Evolutionary conservation across 2,888 invertebrate genomes (phyloP), one percentile per base, ranked within the genome.

Genomic region (Lampropteryx suffumata): DNA sequence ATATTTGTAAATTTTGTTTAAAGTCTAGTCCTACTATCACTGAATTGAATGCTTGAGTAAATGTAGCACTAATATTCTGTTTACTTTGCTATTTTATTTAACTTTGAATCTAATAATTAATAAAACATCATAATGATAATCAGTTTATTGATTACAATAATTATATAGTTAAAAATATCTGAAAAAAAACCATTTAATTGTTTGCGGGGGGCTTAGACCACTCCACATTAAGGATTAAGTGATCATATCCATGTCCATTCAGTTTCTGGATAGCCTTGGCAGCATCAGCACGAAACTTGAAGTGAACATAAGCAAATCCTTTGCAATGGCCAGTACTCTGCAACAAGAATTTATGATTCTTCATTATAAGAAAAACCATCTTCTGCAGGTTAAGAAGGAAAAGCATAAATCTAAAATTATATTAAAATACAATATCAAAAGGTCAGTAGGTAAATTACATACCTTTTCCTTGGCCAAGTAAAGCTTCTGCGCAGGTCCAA

Each of bases 301-400:
- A 99, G 74, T 99, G 99, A 54, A 99, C 97, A 80, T 99, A 99
- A 9, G 99, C 99, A 87, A 99, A 99, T 54, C 99, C 99, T 92
- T 98, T 96, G 85, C 96, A 97, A n/a, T 93, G 91, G 7, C 96
- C 96, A 60, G 95, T 95, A 54, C 92, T 92, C 91, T 91, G 84
- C 61, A 90, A 80, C 10, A 71, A 68, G 47, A 27, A 45, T 21
- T 21, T 21, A n/a, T n/a, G n/a, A 21, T 21, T 21, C 5, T 21
- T 3, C 21, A 21, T 3, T 3, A 21, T 21, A 24, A 7, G 7
- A 24, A 17, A 17, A 17, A 17, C n/a, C n/a, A n/a, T n/a, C n/a
- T n/a, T n/a, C n/a, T n/a, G n/a, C n/a, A n/a, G n/a, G n/a, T n/a
- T n/a, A n/a, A n/a, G n/a, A n/a, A n/a, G n/a, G n/a, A n/a, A n/a